phyloP scores from a whole-genome alignment of 2,888 invertebrate species.

The Sminthurides aquaticus region DNA sequence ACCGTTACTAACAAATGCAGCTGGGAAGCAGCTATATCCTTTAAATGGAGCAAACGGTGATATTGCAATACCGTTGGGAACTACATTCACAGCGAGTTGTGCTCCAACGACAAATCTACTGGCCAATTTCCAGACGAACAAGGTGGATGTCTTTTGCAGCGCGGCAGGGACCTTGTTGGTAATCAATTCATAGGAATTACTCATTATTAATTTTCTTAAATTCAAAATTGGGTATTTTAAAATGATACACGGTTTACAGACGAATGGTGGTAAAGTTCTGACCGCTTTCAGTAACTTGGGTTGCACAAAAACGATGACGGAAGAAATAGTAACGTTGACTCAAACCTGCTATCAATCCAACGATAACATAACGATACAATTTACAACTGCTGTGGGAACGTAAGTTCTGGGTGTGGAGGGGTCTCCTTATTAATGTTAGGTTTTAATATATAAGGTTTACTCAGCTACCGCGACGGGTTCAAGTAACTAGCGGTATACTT shows the following conservation, averaged over 20 bases:
- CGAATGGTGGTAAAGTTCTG: neutral
- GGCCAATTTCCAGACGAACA: neutral
- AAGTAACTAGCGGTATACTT: no score
- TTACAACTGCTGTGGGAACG: constrained; percentile 19
- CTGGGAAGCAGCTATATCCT: constrained; percentile 1
- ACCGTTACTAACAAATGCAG: constrained; percentile 4
- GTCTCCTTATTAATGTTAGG: neutral
- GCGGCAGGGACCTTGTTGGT: neutral
- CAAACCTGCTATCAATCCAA: constrained; percentile 23
- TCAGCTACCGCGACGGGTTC: neutral
- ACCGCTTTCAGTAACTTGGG: constrained; percentile 26
- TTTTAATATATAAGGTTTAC: neutral
- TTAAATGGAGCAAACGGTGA: neutral
- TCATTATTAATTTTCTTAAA: no score
- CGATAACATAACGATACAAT: constrained; percentile 27
- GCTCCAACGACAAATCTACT: neutral
- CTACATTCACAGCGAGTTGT: constrained; percentile 7
- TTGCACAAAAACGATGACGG: constrained; percentile 27
- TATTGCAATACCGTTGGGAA: neutral
- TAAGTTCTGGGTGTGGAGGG: constrained; percentile 13
- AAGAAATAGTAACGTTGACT: constrained; percentile 21
- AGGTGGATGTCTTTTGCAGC: neutral
- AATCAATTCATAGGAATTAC: no score
- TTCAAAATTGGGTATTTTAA: no score
- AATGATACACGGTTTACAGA: no score